Percentiles rank a stretch among this genome's conserved stretches.
Evolutionary conservation across 2,797 vertebrate genomes (phyloP).

Genomic region (Anabacerthia variegaticeps): DNA sequence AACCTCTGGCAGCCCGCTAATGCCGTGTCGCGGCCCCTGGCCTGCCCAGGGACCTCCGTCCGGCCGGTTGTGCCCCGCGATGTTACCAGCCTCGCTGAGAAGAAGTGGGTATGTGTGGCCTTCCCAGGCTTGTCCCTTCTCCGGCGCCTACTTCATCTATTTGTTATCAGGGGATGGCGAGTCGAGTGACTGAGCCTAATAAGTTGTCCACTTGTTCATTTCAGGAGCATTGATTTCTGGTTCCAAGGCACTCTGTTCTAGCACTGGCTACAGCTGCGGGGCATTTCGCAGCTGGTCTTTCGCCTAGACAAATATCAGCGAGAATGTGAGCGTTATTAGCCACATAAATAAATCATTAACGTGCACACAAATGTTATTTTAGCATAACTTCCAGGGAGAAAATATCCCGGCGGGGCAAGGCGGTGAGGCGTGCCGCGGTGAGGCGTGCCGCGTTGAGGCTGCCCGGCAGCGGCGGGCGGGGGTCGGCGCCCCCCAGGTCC

Average conservation of each 20-base stretch:
- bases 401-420: background rate
- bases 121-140: slow-evolving; percentile 36
- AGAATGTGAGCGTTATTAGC: slow-evolving; percentile 70
- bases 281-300: slow-evolving; percentile 69
- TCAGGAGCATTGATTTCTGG: slow-evolving; percentile 62
- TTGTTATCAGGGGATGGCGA: slow-evolving; percentile 34
- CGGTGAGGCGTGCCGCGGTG: background rate
- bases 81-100: slow-evolving; percentile 13
- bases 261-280: slow-evolving; percentile 55
- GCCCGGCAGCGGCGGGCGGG: background rate
- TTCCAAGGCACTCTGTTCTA: slow-evolving; percentile 49
- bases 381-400: slow-evolving; percentile 48
- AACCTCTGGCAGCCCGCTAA: background rate
- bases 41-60: background rate
- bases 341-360: slow-evolving; percentile 79
- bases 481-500: background rate
- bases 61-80: slow-evolving; percentile 13
- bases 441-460: background rate
- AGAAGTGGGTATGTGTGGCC: slow-evolving; percentile 45
- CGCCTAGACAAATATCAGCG: slow-evolving; percentile 73
- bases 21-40: background rate
- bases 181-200: slow-evolving; percentile 56
- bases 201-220: slow-evolving; percentile 61
- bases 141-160: slow-evolving; percentile 50
- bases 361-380: slow-evolving; percentile 54